A percentile compares a stretch with the other conserved stretches of the same genome.
Evolutionary conservation across 2,113 vertebrate species (phyloP).

Genomic region (Pterocles orientalis): DNA sequence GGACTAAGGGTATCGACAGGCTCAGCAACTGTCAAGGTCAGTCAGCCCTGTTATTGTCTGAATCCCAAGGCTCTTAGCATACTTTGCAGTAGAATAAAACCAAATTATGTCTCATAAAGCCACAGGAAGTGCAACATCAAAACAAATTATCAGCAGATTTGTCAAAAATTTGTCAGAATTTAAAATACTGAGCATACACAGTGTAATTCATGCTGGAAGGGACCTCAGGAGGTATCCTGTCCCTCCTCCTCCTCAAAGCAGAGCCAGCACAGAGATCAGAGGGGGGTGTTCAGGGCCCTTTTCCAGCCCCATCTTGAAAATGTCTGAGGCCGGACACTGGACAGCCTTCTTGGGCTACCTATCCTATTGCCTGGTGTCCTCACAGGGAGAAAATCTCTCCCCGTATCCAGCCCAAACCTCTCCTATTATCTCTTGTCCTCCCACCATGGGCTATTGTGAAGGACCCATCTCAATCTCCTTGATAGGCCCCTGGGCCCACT

Average conservation of each 20-base stretch:
- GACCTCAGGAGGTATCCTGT: background rate
- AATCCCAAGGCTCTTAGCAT: background rate
- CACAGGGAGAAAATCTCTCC: accelerated
- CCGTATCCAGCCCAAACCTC: accelerated
- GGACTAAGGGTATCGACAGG: background rate
- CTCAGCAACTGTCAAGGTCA: background rate
- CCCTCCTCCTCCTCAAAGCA: background rate
- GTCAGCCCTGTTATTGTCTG: background rate
- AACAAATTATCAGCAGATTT: background rate
- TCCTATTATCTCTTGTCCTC: background rate
- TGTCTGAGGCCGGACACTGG: background rate
- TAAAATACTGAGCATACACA: background rate
- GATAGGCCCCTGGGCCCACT: background rate
- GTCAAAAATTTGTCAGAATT: background rate
- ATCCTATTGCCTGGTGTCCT: accelerated
- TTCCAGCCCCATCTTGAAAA: background rate
- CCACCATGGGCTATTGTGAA: background rate
- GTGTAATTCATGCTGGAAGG: background rate
- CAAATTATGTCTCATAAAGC: background rate
- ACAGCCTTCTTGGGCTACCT: background rate
- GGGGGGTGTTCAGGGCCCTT: background rate
- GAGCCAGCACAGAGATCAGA: background rate
- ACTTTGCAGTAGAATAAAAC: background rate
- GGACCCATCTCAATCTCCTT: background rate
- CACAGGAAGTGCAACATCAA: background rate